A percentile compares a stretch with the other conserved stretches of the same genome.
phyloP scores from a whole-genome alignment of 2,797 vertebrate genomes.

The Parauchenoglanis ngamensis region DNA sequence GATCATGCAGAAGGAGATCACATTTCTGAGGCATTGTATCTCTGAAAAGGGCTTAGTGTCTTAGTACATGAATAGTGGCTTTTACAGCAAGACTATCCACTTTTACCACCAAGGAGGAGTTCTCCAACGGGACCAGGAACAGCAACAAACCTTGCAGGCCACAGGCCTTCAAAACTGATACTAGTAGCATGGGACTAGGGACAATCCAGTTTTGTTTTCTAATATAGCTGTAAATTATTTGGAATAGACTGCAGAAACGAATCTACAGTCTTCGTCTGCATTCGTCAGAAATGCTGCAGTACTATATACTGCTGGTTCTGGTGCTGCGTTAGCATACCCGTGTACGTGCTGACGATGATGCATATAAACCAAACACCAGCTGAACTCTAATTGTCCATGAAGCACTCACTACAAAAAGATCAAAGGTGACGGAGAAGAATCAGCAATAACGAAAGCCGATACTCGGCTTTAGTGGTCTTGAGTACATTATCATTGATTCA shows the following conservation, averaged over 20 bases:
- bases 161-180: not conserved
- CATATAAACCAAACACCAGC: not conserved
- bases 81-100: not conserved
- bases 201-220: not conserved
- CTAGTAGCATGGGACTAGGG: not conserved
- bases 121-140: not conserved
- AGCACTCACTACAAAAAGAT: not conserved
- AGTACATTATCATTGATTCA: not conserved
- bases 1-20: not conserved
- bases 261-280: not conserved
- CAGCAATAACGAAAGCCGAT: too few species aligned
- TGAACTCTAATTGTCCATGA: not conserved
- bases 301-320: not conserved
- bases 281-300: not conserved
- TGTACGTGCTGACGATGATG: not conserved
- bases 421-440: not conserved
- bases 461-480: not conserved
- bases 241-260: not conserved
- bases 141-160: not conserved
- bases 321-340: not conserved
- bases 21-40: not conserved
- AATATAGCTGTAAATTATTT: not conserved
- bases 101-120: not conserved
- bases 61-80: not conserved
- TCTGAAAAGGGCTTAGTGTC: not conserved